A percentile compares a stretch with the other conserved stretches of the same genome.
phyloP scores from a whole-genome alignment of 2,113 vertebrate species.

The Spermophilus dauricus region DNA sequence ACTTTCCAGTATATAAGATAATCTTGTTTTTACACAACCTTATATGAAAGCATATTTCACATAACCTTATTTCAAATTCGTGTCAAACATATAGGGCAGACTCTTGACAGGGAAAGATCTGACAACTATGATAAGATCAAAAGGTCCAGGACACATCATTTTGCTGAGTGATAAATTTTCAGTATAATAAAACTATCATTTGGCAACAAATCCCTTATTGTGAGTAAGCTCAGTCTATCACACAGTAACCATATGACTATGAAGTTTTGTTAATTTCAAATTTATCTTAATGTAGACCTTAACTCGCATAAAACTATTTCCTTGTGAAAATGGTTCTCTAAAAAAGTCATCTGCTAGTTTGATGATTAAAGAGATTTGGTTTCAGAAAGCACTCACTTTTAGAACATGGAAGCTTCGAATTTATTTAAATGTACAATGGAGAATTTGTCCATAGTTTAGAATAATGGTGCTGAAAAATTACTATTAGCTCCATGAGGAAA shows the following conservation, averaged over 20 bases:
- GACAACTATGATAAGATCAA: not conserved
- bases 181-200: slow-evolving; percentile 5
- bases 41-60: slow-evolving; percentile 1
- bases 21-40: not conserved
- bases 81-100: not conserved
- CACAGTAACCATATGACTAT: not conserved
- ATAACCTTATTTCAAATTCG: slow-evolving; percentile 46
- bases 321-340: slow-evolving; percentile 20
- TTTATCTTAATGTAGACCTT: not conserved
- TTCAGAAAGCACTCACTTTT: slow-evolving; percentile 27
- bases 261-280: not conserved
- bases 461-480: not conserved
- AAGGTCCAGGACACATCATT: not conserved
- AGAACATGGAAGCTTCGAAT: not conserved
- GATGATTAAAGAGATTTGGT: not conserved
- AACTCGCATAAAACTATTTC: slow-evolving; percentile 19
- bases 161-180: slow-evolving; percentile 3
- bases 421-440: not conserved
- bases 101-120: not conserved
- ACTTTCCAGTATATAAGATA: not conserved
- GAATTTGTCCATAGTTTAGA: not conserved
- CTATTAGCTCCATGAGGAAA: not conserved
- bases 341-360: slow-evolving; percentile 2
- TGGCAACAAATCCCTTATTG: not conserved
- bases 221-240: not conserved